Evolutionary conservation across 2,888 invertebrate species (phyloP).

Genomic region (Lampropteryx suffumata): DNA sequence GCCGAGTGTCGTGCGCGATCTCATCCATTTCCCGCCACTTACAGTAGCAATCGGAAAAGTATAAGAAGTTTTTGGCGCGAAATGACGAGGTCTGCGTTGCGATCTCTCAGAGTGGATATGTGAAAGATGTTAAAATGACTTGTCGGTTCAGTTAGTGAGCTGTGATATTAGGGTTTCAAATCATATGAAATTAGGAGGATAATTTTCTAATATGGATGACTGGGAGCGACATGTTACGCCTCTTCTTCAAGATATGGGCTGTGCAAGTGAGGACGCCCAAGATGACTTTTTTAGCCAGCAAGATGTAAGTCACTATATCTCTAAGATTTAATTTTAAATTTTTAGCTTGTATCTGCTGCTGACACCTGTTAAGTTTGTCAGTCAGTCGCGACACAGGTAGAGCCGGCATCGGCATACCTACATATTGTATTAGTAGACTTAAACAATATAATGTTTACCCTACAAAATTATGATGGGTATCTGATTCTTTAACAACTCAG

Average conservation of each 20-base stretch:
- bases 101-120: slow-evolving; percentile 45
- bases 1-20: slow-evolving; percentile 73
- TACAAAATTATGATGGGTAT: too few relatives aligned
- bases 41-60: slow-evolving; percentile 55
- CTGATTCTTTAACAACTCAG: too few relatives aligned
- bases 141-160: slow-evolving; percentile 57
- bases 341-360: too few relatives aligned
- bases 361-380: too few relatives aligned
- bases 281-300: slow-evolving; percentile 84
- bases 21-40: slow-evolving; percentile 73
- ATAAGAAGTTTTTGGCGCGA: slow-evolving; percentile 77
- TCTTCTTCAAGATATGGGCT: slow-evolving; percentile 83
- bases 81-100: slow-evolving; percentile 52
- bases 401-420: too few relatives aligned
- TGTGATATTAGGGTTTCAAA: slow-evolving; percentile 58
- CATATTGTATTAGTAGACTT: too few relatives aligned
- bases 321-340: too few relatives aligned
- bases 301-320: slow-evolving; percentile 72
- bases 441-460: too few relatives aligned
- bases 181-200: slow-evolving; percentile 45
- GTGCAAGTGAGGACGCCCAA: slow-evolving; percentile 78
- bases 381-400: too few relatives aligned
- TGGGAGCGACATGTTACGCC: slow-evolving; percentile 84
- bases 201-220: slow-evolving; percentile 76
- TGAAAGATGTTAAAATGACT: slow-evolving; percentile 61